Conservation (phyloP, 2,888 invertebrate species). For the Eupithecia tripunctaria region DNA sequence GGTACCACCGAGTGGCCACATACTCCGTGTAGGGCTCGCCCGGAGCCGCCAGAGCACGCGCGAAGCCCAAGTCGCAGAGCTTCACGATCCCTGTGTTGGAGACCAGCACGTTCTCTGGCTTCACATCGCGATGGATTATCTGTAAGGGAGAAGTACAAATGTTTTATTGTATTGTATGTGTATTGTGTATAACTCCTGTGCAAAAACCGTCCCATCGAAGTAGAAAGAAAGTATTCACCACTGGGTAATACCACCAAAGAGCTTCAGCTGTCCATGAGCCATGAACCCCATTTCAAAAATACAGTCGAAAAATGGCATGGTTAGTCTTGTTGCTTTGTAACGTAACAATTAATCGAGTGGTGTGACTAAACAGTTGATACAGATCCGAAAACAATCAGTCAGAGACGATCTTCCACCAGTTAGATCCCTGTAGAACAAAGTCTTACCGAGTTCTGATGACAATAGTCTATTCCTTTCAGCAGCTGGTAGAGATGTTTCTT, state of each 20-base stretch:
- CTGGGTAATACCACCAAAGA: too few species aligned
- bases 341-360: too few species aligned
- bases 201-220: too few species aligned
- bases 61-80: conserved; percentile 96
- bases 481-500: conserved; percentile 92
- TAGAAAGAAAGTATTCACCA: too few species aligned
- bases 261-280: too few species aligned
- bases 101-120: conserved; percentile 95
- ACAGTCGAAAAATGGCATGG: too few species aligned
- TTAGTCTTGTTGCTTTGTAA: too few species aligned
- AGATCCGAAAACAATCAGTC: too few species aligned
- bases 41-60: conserved; percentile 87
- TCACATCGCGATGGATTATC: conserved; percentile 95
- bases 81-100: conserved; percentile 92
- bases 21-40: conserved; percentile 95
- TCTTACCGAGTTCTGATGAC: conserved; percentile 91
- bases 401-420: too few species aligned
- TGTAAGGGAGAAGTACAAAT: conserved; percentile 55
- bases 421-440: not conserved
- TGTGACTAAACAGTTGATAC: too few species aligned
- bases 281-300: too few species aligned
- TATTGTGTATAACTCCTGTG: not conserved
- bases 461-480: conserved; percentile 91
- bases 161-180: not conserved
- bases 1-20: conserved; percentile 95